These are phyloP conservation scores for Anastatus disparis DNA, from an alignment of 1,140 invertebrate species.

Conservation along the genomic window DNA sequence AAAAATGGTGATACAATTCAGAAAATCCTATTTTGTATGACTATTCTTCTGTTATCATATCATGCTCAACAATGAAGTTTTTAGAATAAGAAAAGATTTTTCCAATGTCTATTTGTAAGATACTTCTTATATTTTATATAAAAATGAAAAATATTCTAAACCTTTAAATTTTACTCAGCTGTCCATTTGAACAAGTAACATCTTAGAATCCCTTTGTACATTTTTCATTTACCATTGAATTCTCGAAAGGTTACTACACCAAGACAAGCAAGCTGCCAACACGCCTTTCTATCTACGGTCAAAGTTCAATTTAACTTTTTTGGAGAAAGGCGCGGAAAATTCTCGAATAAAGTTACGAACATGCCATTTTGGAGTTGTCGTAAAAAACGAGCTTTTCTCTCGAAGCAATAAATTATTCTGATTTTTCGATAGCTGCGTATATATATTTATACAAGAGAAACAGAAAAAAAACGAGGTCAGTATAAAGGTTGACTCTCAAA, in stretches of 20 bases:
- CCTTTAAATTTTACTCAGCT: too few relatives aligned
- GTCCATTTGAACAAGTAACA: too few relatives aligned
- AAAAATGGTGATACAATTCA: too few relatives aligned
- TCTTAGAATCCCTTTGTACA: background rate
- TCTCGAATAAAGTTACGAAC: background rate
- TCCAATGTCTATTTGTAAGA: too few relatives aligned
- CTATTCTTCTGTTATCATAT: too few relatives aligned
- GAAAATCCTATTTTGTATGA: too few relatives aligned
- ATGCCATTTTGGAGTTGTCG: background rate
- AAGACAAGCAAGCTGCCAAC: background rate
- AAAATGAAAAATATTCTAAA: too few relatives aligned
- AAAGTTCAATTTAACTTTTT: slow-evolving; percentile 18
- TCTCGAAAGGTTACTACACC: background rate
- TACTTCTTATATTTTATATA: too few relatives aligned
- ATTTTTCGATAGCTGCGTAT: slow-evolving; percentile 22
- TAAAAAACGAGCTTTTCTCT: background rate
- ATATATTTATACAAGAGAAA: background rate
- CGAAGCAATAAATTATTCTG: slow-evolving; percentile 19
- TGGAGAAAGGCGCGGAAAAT: background rate
- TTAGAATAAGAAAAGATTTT: too few relatives aligned
- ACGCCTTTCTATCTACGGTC: background rate
- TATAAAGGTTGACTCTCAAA: background rate
- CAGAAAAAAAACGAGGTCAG: slow-evolving; percentile 14
- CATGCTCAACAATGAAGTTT: too few relatives aligned
- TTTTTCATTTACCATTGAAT: slow-evolving; percentile 9